Conservation (phyloP, 2,797 vertebrate species). For the Amblyraja radiata region DNA sequence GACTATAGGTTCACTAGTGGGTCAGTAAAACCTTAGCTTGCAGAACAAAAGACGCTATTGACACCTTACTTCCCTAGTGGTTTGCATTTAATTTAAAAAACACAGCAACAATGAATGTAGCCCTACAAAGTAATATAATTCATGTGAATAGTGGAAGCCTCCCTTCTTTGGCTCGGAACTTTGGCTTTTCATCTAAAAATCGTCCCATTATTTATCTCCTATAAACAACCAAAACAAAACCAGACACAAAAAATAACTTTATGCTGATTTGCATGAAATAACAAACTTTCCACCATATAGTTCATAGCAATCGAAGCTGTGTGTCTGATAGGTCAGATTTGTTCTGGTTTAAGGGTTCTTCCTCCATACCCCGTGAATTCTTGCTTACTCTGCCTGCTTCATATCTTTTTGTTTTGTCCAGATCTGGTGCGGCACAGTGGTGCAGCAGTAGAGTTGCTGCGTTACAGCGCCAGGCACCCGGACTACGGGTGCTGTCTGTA, state of each 20-base stretch:
- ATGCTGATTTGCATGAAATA: background rate
- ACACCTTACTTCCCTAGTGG: background rate
- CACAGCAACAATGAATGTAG: background rate
- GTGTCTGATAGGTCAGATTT: no score
- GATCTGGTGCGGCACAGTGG: background rate
- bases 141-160: background rate
- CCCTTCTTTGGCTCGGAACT: background rate
- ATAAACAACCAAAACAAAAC: background rate
- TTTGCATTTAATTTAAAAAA: background rate
- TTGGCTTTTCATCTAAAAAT: background rate
- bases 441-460: no score
- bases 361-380: background rate
- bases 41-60: background rate
- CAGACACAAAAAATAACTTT: background rate
- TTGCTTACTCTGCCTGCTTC: background rate
- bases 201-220: background rate
- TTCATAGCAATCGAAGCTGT: no score
- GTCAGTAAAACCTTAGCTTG: background rate
- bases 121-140: background rate
- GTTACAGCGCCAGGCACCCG: no score
- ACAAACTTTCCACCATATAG: no score
- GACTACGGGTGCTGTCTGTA: no score
- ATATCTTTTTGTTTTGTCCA: background rate
- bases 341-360: background rate
- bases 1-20: slow-evolving; percentile 1